Evolutionary conservation across 2,797 vertebrate species (phyloP), one percentile per base, ranked within the genome.

Genomic region (Zalophus californianus): DNA sequence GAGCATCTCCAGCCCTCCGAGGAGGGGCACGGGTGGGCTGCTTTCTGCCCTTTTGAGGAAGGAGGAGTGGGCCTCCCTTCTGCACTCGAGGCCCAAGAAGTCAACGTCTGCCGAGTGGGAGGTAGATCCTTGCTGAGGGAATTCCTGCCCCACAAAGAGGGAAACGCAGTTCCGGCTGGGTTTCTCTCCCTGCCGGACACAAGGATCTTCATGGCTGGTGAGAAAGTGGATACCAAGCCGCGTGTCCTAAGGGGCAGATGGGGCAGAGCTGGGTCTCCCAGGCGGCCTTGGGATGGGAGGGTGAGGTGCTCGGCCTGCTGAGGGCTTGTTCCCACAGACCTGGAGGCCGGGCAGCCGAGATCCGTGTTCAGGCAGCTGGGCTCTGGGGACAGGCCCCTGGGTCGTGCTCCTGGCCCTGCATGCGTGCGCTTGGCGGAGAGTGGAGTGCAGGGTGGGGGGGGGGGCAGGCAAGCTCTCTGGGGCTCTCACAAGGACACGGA

Each of bases 261-360:
- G 35, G 35, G 54, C 3, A 8, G 70, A 73, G 27, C 84, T 58
- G 29, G 35, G 15, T 70, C 10, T 38, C 18, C 66, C n/a, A 35
- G 2, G 32, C 0, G 20, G 66, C 20, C n/a, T 70, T 21, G 20
- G 66, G 11, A 25, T 25, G 60, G 32, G 73, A 54, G 44, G 62
- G 27, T 15, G 60, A 62, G 7, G 21, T 25, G 23, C 50, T 54
- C 5, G 16, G 41, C 29, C 35, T 32, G 23, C 18, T 3, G 0
- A 9, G 41, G 54, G 15, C 1, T 18, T 3, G 5, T n/a, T n/a
- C 64, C 20, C 66, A 38, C 18, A 11, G 16, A 70, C 20, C 66
- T 0, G 4, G 18, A 18, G 9, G n/a, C 66, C 9, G 2, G 66
- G 20, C 0, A 15, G n/a, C n/a, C 18, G 7, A 70, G 20, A 70